Percentiles rank a stretch among this genome's conserved stretches.
phyloP scores from a whole-genome alignment of 92 coral and sea anemone genomes.

The Galaxea fascicularis region DNA sequence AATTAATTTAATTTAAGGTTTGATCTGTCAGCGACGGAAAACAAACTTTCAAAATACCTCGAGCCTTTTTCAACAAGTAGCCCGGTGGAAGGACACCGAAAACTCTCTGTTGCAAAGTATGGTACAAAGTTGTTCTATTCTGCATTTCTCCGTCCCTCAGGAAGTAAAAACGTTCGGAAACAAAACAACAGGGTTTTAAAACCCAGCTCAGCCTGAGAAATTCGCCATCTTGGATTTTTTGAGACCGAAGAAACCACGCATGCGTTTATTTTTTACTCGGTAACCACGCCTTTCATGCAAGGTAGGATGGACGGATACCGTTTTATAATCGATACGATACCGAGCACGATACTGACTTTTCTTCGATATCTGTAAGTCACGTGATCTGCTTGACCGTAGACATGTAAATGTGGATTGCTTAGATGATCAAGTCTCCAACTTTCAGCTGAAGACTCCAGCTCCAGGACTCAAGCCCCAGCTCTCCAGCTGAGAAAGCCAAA shows the following conservation, averaged over 20 bases:
- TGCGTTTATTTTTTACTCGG: constrained; percentile 30
- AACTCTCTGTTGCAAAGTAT: constrained; percentile 77
- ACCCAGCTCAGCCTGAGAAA: background rate
- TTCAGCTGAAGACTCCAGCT: too few species aligned
- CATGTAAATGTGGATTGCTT: too few species aligned
- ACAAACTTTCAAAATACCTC: constrained; percentile 64
- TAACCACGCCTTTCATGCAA: constrained; percentile 10
- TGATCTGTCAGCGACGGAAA: background rate
- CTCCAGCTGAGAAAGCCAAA: too few species aligned
- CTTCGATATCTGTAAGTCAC: too few species aligned
- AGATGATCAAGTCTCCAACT: too few species aligned
- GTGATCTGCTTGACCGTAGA: too few species aligned
- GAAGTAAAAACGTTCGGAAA: constrained; percentile 15
- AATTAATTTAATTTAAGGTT: background rate
- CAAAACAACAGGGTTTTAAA: constrained; percentile 54
- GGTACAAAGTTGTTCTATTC: constrained; percentile 61
- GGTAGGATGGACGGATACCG: background rate
- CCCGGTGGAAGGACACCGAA: constrained; percentile 74
- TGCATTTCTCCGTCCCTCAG: constrained; percentile 45
- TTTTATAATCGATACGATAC: too few species aligned
- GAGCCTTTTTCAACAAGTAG: constrained; percentile 62
- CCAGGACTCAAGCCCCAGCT: too few species aligned
- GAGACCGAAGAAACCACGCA: constrained; percentile 20
- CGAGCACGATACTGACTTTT: too few species aligned
- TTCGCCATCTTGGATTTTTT: constrained; percentile 72